A percentile compares a stretch with the other conserved stretches of the same genome.
Conservation (phyloP, 2,113 vertebrate genomes). For the Perognathus longimembris region DNA sequence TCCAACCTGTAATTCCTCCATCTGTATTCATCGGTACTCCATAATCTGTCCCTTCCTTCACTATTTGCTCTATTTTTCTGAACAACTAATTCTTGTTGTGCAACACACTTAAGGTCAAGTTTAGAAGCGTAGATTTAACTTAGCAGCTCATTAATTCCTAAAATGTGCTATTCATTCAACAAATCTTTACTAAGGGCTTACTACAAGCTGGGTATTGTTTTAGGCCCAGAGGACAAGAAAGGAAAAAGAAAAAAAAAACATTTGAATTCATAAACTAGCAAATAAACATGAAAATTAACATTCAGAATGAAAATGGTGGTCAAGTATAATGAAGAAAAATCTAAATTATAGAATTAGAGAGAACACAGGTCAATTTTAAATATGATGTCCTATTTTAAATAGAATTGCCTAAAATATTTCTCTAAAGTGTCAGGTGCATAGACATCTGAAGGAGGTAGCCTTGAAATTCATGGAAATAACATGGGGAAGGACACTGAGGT, state of each 20-base stretch:
- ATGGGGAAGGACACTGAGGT: not conserved
- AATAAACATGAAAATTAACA: not conserved
- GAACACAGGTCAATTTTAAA: not conserved
- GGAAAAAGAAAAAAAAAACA: not conserved
- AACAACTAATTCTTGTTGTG: not conserved
- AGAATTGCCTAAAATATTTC: too few species aligned
- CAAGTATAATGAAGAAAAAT: constrained; percentile 24
- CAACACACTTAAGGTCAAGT: not conserved
- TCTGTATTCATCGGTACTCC: not conserved
- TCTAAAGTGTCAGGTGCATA: not conserved
- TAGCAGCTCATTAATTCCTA: not conserved
- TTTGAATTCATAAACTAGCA: constrained; percentile 8
- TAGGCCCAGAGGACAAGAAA: not conserved
- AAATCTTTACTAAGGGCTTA: not conserved
- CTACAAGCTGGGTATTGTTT: not conserved
- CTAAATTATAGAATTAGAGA: not conserved
- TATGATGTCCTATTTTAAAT: not conserved
- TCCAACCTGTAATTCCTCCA: not conserved
- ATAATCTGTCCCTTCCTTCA: not conserved
- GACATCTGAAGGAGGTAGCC: not conserved
- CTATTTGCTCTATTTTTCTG: not conserved
- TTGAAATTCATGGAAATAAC: too few species aligned
- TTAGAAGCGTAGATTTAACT: not conserved
- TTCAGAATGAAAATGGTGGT: not conserved
- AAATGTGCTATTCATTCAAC: not conserved